phyloP scores from a whole-genome alignment of 2,113 vertebrate species.

The Campylomormyrus tamandua region DNA sequence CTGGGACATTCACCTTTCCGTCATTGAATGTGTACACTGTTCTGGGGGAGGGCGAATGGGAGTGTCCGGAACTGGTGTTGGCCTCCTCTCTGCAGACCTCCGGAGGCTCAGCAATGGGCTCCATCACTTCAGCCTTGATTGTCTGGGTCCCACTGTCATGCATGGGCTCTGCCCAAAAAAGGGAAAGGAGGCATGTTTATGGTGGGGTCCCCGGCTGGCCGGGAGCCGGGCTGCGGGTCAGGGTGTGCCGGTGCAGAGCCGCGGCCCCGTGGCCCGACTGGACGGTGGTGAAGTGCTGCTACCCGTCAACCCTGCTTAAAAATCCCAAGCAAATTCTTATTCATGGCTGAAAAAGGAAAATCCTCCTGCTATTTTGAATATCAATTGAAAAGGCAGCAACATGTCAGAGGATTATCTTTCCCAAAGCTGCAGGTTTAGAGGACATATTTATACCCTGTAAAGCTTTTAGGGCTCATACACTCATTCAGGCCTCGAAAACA shows the following conservation, averaged over 20 bases:
- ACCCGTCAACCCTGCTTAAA: not conserved
- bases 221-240: no score
- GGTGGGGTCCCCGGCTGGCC: not conserved
- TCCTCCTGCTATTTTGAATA: not conserved
- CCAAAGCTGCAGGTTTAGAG: not conserved
- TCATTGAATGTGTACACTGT: conserved; percentile 71
- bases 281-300: not conserved
- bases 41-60: conserved; percentile 65
- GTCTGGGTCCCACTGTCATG: conserved; percentile 74
- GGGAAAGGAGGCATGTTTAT: not conserved
- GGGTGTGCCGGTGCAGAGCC: not conserved
- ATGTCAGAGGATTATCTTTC: conserved; percentile 8
- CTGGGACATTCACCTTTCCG: conserved; percentile 55
- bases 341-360: not conserved
- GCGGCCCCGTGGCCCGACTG: not conserved
- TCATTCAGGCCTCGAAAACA: not conserved
- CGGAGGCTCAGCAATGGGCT: conserved; percentile 62
- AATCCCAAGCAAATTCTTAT: not conserved
- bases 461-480: not conserved
- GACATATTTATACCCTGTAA: not conserved
- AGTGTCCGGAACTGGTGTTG: conserved; percentile 71
- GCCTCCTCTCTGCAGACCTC: conserved; percentile 67
- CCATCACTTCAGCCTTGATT: conserved; percentile 69
- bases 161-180: conserved; percentile 60
- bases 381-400: not conserved